These are phyloP conservation scores for Chlorospingus semifuscus DNA, from an alignment of 2,797 vertebrate genomes.

Conservation along the genomic window DNA sequence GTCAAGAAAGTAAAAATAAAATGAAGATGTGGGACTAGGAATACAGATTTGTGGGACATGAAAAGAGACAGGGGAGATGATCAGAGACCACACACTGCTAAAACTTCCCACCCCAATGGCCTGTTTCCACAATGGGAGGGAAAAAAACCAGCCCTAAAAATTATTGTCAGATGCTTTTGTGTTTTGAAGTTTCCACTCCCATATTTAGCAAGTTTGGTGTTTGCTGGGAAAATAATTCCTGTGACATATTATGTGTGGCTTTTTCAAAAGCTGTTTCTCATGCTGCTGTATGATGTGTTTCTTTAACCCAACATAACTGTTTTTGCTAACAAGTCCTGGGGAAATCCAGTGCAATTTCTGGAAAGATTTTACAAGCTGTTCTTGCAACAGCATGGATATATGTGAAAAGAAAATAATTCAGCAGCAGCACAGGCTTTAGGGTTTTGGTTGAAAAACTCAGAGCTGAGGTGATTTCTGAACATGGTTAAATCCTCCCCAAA, in stretches of 20 bases:
- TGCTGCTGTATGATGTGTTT: fast-evolving
- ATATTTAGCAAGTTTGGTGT: not conserved
- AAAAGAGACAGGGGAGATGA: not conserved
- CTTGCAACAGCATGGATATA: not conserved
- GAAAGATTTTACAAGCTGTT: not conserved
- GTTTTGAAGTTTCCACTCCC: not conserved
- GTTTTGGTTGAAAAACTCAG: not conserved
- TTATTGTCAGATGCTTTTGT: not conserved
- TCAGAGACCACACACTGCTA: not conserved
- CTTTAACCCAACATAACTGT: fast-evolving
- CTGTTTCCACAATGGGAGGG: not conserved
- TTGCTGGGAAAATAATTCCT: not conserved
- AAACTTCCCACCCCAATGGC: not conserved
- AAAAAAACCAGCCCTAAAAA: not conserved
- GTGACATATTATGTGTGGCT: not conserved
- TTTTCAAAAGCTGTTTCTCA: not conserved
- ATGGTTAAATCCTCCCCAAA: not conserved
- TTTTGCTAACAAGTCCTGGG: not conserved
- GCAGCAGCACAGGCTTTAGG: not conserved
- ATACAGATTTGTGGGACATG: not conserved
- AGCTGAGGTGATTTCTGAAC: not conserved
- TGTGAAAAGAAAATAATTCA: not conserved
- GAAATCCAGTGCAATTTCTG: not conserved
- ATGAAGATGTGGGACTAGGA: not conserved
- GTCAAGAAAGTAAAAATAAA: not conserved